Percentiles rank a stretch among this genome's conserved stretches.
Conservation (phyloP, 2,888 invertebrate genomes). For the Hemithea aestivaria region DNA sequence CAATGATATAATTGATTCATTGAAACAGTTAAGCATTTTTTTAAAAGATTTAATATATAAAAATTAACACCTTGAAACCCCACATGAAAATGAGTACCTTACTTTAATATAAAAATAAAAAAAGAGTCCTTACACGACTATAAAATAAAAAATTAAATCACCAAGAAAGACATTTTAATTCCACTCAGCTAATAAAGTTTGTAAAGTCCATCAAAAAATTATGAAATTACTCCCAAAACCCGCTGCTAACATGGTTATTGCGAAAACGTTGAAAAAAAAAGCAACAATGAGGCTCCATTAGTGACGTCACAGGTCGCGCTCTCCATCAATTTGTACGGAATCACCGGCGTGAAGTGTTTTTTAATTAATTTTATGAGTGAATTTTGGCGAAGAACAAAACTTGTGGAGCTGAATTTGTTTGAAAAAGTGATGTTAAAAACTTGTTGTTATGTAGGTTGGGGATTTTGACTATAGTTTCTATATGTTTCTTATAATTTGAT, state of each 20-base stretch:
- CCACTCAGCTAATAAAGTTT: conserved; percentile 9
- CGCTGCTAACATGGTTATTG: conserved; percentile 47
- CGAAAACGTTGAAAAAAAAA: conserved; percentile 40
- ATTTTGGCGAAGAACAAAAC: conserved; percentile 45
- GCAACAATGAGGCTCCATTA: conserved; percentile 66
- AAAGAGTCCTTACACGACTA: too few species aligned
- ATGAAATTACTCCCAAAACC: conserved; percentile 34
- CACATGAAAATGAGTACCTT: too few species aligned
- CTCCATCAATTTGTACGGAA: conserved; percentile 75
- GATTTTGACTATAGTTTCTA: too few species aligned
- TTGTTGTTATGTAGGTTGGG: too few species aligned
- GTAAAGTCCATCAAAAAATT: conserved; percentile 33
- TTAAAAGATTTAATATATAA: too few species aligned
- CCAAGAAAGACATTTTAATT: conserved; percentile 5
- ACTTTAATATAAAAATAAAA: conserved; percentile 1
- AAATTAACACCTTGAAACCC: too few species aligned
- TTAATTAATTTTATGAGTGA: conserved; percentile 78
- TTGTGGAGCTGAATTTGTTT: conserved; percentile 32
- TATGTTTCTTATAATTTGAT: too few species aligned
- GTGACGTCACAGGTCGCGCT: conserved; percentile 61
- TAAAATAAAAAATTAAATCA: background rate
- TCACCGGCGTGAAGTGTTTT: conserved; percentile 75
- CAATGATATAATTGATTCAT: too few species aligned
- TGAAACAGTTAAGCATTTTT: too few species aligned
- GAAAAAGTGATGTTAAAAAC: background rate